Conservation (phyloP, 2,888 invertebrate genomes). For the Allygus modestus region DNA sequence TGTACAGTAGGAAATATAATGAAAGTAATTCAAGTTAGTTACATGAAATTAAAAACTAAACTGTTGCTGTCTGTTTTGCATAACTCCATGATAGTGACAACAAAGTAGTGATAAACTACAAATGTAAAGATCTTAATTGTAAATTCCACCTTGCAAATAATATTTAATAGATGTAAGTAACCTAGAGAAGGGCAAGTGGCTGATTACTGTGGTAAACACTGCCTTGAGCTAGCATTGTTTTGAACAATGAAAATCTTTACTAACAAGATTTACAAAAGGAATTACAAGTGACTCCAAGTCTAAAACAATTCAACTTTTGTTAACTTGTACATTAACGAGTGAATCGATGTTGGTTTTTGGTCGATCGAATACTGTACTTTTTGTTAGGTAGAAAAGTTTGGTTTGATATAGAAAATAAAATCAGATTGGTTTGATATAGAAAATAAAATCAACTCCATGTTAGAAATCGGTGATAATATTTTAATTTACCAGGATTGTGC, state of each 20-base stretch:
- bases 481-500: too few relatives aligned
- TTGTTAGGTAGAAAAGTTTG: too few relatives aligned
- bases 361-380: too few relatives aligned
- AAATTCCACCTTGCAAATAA: constrained; percentile 26
- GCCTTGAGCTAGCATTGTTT: constrained; percentile 33
- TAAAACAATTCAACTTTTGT: constrained; percentile 6
- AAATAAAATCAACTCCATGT: too few relatives aligned
- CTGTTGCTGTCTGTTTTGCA: background rate
- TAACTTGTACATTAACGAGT: constrained; percentile 4
- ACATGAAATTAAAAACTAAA: background rate
- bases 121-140: constrained; percentile 4
- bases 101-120: background rate
- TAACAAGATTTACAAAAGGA: background rate
- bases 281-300: background rate
- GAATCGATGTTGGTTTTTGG: background rate
- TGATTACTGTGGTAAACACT: constrained; percentile 15
- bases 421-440: too few relatives aligned
- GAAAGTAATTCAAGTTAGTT: too few relatives aligned
- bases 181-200: background rate
- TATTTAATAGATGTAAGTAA: background rate
- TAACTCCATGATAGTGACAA: background rate
- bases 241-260: background rate
- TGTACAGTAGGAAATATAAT: background rate
- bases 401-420: too few relatives aligned
- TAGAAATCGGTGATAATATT: too few relatives aligned